A percentile compares a stretch with the other conserved stretches of the same genome.
Evolutionary conservation across 2,888 invertebrate genomes (phyloP).

Genomic region (Neria commutata): DNA sequence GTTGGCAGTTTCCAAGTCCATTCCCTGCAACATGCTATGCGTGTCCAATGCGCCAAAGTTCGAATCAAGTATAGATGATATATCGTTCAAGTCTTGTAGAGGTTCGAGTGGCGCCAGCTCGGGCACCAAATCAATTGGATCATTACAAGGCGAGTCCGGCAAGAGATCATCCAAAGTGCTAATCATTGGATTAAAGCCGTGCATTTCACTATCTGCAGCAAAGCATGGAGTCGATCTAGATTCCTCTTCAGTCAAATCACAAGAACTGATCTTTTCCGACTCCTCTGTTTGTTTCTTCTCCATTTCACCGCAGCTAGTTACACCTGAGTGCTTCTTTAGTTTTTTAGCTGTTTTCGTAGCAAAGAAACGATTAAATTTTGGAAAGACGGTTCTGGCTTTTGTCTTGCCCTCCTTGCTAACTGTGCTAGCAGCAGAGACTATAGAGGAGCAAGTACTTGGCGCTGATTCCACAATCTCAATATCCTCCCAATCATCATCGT

Average conservation of each 20-base stretch:
- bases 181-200: conserved; percentile 27
- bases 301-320: background rate
- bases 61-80: conserved; percentile 36
- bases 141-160: conserved; percentile 35
- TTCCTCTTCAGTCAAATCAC: conserved; percentile 1
- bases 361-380: conserved; percentile 37
- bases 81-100: conserved; percentile 37
- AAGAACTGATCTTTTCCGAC: conserved; percentile 8
- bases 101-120: conserved; percentile 34
- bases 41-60: conserved; percentile 27
- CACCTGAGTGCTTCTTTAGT: conserved; percentile 16
- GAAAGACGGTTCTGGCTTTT: conserved; percentile 36
- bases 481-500: conserved; percentile 52
- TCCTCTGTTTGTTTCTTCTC: background rate
- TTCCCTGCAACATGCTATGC: conserved; percentile 13
- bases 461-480: conserved; percentile 44
- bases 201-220: background rate
- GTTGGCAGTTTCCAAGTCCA: conserved; percentile 7
- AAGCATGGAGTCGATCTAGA: background rate
- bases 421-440: background rate
- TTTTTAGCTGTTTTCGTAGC: conserved; percentile 27
- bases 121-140: conserved; percentile 36
- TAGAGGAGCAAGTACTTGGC: conserved; percentile 15
- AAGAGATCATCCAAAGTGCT: conserved; percentile 38
- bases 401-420: conserved; percentile 22